These are phyloP conservation scores for Leptodactylus fallax DNA, from an alignment of 2,797 vertebrate genomes.

Conservation along the genomic window DNA sequence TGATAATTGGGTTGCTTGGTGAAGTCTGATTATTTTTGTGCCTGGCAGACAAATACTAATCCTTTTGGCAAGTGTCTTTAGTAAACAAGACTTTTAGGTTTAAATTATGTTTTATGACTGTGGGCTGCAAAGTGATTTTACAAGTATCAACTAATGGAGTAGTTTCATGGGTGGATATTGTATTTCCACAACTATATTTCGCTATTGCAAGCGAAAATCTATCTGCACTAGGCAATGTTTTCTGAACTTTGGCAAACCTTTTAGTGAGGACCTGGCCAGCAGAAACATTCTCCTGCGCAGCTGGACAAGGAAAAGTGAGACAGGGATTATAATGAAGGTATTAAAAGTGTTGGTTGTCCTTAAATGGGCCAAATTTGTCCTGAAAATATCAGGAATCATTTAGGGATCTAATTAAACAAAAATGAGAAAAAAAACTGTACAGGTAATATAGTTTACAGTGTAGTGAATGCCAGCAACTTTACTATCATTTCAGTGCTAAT, in stretches of 20 bases:
- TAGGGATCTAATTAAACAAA: constrained; percentile 9
- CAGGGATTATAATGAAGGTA: constrained; percentile 50
- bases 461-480: neutral
- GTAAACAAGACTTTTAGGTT: constrained; percentile 58
- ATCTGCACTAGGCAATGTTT: constrained; percentile 60
- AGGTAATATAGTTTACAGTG: neutral
- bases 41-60: constrained; percentile 55
- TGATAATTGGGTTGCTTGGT: constrained; percentile 55
- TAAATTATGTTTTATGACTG: constrained; percentile 62
- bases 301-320: constrained; percentile 62
- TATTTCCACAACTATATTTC: constrained; percentile 63
- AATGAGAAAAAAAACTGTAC: neutral
- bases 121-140: constrained; percentile 60
- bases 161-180: constrained; percentile 52
- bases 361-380: constrained; percentile 11
- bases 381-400: constrained; percentile 35
- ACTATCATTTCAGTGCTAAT: neutral
- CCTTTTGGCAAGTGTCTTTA: constrained; percentile 57
- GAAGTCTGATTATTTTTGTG: constrained; percentile 52
- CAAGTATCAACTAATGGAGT: constrained; percentile 55
- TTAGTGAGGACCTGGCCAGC: constrained; percentile 54
- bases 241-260: constrained; percentile 64
- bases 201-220: constrained; percentile 63
- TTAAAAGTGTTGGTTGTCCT: constrained; percentile 50
- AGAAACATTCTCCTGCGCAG: constrained; percentile 60